Evolutionary conservation across 2,113 vertebrate species (phyloP).

Genomic region (Phylloscopus trochilus): DNA sequence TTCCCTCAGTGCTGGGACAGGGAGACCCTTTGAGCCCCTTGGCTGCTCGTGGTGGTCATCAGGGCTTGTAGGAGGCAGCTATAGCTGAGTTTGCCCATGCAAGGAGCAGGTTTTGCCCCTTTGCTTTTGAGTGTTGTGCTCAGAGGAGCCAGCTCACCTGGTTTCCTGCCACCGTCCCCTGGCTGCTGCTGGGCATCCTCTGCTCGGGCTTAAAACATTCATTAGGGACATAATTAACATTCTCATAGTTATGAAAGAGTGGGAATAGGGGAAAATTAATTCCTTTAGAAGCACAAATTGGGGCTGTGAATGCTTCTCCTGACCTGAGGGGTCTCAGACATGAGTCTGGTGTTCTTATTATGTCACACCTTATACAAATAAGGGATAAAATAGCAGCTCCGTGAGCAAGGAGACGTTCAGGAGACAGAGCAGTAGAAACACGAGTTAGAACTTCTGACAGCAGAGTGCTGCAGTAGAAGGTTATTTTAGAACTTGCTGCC

Average conservation of each 20-base stretch:
- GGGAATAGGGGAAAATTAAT: background rate
- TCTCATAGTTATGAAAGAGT: background rate
- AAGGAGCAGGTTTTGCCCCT: background rate
- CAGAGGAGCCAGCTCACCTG: background rate
- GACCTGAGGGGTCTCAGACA: background rate
- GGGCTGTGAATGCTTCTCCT: background rate
- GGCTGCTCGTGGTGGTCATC: background rate
- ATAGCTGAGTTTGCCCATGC: background rate
- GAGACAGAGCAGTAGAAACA: constrained; percentile 36
- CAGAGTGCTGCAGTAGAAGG: constrained; percentile 35
- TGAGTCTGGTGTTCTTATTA: background rate
- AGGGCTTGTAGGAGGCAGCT: background rate
- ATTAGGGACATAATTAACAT: background rate
- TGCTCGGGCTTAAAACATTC: background rate
- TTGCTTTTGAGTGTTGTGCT: background rate
- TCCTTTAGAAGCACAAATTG: background rate
- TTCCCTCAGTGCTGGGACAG: background rate
- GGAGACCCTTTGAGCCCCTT: background rate
- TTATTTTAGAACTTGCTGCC: constrained; percentile 62
- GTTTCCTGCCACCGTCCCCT: background rate
- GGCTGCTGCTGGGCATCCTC: background rate
- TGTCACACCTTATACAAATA: constrained; percentile 27
- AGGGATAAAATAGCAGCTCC: background rate
- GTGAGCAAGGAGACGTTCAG: background rate
- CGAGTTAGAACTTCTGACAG: constrained; percentile 56